Evolutionary conservation across 2,113 vertebrate species (phyloP).

Genomic region (Gavia stellata): DNA sequence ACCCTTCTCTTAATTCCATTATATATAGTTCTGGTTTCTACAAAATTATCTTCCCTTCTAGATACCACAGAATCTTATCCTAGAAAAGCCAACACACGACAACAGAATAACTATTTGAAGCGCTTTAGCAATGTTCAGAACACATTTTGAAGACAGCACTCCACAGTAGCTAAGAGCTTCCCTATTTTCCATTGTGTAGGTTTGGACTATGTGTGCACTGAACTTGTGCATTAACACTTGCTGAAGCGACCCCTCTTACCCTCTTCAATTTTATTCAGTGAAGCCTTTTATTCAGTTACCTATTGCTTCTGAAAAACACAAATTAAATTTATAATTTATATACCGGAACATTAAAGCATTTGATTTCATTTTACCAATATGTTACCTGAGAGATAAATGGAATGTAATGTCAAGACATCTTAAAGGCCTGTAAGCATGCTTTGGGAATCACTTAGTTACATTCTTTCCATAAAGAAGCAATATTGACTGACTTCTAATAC

Average conservation of each 20-base stretch:
- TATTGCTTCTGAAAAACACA: neutral
- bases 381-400: neutral
- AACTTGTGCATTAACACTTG: neutral
- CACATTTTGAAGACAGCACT: neutral
- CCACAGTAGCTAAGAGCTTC: neutral
- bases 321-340: neutral
- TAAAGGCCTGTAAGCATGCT: neutral
- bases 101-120: neutral
- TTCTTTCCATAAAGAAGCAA: neutral
- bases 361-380: neutral
- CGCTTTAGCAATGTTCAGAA: neutral
- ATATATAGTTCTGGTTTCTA: neutral
- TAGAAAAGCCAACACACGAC: neutral
- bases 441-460: neutral
- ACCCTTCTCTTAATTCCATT: neutral
- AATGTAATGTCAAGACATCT: neutral
- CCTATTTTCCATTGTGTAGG: neutral
- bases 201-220: accelerated
- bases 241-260: neutral
- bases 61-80: neutral
- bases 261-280: neutral
- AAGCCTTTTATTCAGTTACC: neutral
- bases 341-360: neutral
- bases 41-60: neutral
- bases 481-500: neutral